A percentile compares a stretch with the other conserved stretches of the same genome.
Conservation (phyloP, 2,797 vertebrate genomes). For the Ambastaia sidthimunki region DNA sequence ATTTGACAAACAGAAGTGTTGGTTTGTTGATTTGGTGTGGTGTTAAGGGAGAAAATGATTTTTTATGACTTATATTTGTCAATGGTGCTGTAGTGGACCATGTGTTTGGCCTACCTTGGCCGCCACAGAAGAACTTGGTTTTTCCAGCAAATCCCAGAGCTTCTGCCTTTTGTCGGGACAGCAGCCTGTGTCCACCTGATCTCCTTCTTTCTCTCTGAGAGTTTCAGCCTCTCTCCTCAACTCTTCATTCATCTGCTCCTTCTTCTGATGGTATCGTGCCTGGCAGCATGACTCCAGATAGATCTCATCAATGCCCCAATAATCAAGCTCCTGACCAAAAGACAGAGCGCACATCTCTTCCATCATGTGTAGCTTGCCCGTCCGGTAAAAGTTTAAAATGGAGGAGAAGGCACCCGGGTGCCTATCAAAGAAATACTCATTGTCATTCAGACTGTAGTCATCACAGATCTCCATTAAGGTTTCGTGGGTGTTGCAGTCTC, state of each 20-base stretch:
- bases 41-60: too few species aligned
- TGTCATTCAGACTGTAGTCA: conserved; percentile 92
- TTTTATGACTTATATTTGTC: not conserved
- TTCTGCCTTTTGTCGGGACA: conserved; percentile 95
- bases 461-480: conserved; percentile 94
- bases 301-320: conserved; percentile 98
- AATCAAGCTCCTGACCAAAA: conserved; percentile 97
- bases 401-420: conserved; percentile 98
- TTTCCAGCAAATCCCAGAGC: conserved; percentile 98
- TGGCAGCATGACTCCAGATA: conserved; percentile 98
- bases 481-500: conserved; percentile 96
- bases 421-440: conserved; percentile 97
- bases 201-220: conserved; percentile 88
- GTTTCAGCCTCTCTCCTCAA: conserved; percentile 93
- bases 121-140: conserved; percentile 94
- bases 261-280: conserved; percentile 98
- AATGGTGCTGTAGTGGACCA: not conserved
- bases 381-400: conserved; percentile 99
- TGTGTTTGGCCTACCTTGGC: conserved; percentile 86
- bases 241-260: conserved; percentile 99
- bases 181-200: conserved; percentile 89
- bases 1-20: not conserved
- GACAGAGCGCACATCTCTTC: conserved; percentile 99
- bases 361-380: conserved; percentile 99
- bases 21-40: not conserved